Conservation (phyloP, 1,140 invertebrate genomes). For the Hylaeus anthracinus region DNA sequence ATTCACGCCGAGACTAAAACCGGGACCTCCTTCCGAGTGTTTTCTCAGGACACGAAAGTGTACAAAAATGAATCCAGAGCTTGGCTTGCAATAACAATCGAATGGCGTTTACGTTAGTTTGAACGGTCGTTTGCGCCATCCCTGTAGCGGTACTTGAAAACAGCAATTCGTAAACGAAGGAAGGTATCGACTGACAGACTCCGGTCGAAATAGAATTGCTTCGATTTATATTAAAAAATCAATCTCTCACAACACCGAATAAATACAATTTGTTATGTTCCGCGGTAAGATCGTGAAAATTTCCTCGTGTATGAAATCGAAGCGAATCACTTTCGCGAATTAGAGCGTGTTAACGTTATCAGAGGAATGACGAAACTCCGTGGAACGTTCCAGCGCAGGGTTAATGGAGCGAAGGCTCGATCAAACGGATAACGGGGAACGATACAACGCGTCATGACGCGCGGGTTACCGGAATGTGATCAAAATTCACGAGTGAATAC, state of each 20-base stretch:
- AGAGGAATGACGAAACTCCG: not conserved
- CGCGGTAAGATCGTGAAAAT: no score
- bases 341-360: not conserved
- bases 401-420: constrained; percentile 2
- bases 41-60: not conserved
- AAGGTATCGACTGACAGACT: no score
- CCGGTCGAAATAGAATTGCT: no score
- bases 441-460: not conserved
- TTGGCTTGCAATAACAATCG: not conserved
- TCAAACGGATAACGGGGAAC: constrained; percentile 1
- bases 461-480: not conserved
- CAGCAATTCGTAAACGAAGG: no score
- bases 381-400: not conserved
- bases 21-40: not conserved
- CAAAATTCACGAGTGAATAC: constrained; percentile 35
- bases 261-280: no score
- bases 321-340: not conserved
- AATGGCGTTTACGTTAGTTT: not conserved
- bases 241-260: no score
- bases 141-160: not conserved
- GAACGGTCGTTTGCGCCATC: not conserved
- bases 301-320: no score
- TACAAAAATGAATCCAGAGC: not conserved
- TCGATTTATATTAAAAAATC: no score
- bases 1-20: constrained; percentile 54